Base-by-base conservation (phyloP, 23 tunicate genomes). In the Styela clava region DNA sequence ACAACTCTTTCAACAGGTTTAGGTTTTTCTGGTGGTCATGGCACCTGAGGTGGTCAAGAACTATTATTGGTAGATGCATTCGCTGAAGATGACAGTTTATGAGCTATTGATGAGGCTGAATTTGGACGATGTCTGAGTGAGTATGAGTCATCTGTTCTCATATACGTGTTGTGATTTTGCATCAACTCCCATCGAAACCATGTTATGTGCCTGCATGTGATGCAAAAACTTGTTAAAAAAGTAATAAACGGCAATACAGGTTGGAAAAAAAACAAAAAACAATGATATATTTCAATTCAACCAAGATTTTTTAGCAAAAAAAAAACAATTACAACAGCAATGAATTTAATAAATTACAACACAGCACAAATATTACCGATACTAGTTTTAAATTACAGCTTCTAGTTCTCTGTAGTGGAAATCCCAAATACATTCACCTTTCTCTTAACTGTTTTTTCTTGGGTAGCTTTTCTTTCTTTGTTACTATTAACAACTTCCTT, bases 31-130 rank as follows among this genome's bases (percentile, higher is more conserved):
- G 92, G 92, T 2, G 92, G 92, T 33, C 92, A 68, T 34, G 92
- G 92, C 3, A 83, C 87, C 3, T 85, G 83, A 25, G 92, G 92
- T 32, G 92, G 92, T 19, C 86, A 67, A 24, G 81, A 78, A 62
- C 70, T 29, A 73, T 64, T 73, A 2, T 74, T 22, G 23, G 64
- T 35, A 61, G 83, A 63, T 68, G 35, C n/a, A n/a, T n/a, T n/a
- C n/a, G n/a, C n/a, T 7, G 62, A 26, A 61, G 86, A 31, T 26
- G 61, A 18, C 20, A 79, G 36, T 35, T 73, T 65, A 31, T 51
- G 72, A 26, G 72, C 73, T 25, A 74, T 29, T 9, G 79, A 44
- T 33, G 56, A 44, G 12, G 65, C 73, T 2, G 87, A 76, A 24
- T 67, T 34, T 65, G 74, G 83, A 31, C 74, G 84, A 2, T 81